Percentiles rank a stretch among this genome's conserved stretches.
Evolutionary conservation across 1,140 invertebrate species (phyloP).

Genomic region (Himalopsyche phryganea): DNA sequence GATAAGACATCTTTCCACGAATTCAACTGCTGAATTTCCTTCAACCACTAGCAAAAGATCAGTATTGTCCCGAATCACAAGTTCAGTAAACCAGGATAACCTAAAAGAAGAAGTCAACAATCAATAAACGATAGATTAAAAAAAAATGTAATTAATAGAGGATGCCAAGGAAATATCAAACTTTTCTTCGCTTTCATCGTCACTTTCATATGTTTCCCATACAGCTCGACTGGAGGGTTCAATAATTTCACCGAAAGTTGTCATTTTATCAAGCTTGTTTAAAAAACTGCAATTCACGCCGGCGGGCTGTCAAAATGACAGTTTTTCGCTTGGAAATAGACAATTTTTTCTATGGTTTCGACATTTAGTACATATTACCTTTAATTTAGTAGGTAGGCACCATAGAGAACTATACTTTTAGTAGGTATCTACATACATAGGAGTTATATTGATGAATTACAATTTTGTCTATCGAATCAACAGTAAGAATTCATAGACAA

Average conservation of each 20-base stretch:
- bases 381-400: too few species aligned
- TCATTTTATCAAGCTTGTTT: slow-evolving; percentile 1
- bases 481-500: too few species aligned
- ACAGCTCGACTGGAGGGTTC: slow-evolving; percentile 17
- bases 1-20: slow-evolving; percentile 22
- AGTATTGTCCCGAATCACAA: background rate
- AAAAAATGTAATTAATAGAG: background rate
- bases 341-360: too few species aligned
- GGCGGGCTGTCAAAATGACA: too few species aligned
- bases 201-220: slow-evolving; percentile 11
- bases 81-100: slow-evolving; percentile 16
- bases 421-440: too few species aligned
- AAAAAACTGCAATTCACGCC: too few species aligned
- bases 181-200: slow-evolving; percentile 7
- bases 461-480: too few species aligned
- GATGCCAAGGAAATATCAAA: background rate
- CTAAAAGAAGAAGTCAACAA: slow-evolving; percentile 19
- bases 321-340: too few species aligned
- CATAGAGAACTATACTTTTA: too few species aligned
- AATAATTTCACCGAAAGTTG: slow-evolving; percentile 22
- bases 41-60: slow-evolving; percentile 24
- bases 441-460: too few species aligned
- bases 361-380: too few species aligned
- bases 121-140: background rate
- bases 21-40: slow-evolving; percentile 19